Conservation (phyloP, 1,140 invertebrate species). For the Drosophila mojavensis region DNA sequence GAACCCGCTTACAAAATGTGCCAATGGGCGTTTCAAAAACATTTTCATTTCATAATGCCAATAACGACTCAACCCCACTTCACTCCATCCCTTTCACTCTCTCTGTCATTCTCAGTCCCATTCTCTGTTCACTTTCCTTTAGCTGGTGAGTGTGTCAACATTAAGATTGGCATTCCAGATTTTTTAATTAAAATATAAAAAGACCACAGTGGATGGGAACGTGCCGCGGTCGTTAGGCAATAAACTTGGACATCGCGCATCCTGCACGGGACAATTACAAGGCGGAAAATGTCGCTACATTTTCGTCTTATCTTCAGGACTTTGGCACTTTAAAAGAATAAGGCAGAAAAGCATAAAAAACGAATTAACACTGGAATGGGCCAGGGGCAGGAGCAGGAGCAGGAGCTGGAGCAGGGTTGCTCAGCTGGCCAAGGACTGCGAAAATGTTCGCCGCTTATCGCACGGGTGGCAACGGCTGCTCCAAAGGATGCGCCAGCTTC, state of each 20-base stretch:
- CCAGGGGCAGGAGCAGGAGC: background rate
- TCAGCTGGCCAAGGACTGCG: background rate
- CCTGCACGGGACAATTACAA: slow-evolving; percentile 77
- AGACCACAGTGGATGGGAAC: slow-evolving; percentile 55
- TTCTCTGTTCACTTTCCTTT: slow-evolving; percentile 1
- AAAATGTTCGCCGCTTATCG: slow-evolving; percentile 49
- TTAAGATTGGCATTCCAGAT: slow-evolving; percentile 34
- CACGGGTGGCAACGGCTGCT: background rate
- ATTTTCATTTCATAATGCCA: slow-evolving; percentile 10
- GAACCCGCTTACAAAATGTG: background rate
- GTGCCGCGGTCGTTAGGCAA: slow-evolving; percentile 83
- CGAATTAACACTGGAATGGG: slow-evolving; percentile 40
- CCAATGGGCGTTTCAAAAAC: slow-evolving; percentile 7
- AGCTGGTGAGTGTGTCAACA: slow-evolving; percentile 33
- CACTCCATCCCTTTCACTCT: background rate
- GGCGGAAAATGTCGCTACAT: slow-evolving; percentile 82
- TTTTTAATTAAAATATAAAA: slow-evolving; percentile 84
- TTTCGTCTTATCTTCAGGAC: slow-evolving; percentile 60
- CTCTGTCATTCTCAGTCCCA: background rate
- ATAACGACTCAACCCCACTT: background rate
- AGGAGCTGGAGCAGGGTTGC: background rate
- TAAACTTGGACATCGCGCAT: slow-evolving; percentile 78
- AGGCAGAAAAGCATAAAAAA: slow-evolving; percentile 51
- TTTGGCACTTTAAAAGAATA: slow-evolving; percentile 60
- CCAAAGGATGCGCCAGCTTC: slow-evolving; percentile 24